Evolutionary conservation across 2,113 vertebrate species (phyloP).

Genomic region (Psilopsiagon aurifrons): DNA sequence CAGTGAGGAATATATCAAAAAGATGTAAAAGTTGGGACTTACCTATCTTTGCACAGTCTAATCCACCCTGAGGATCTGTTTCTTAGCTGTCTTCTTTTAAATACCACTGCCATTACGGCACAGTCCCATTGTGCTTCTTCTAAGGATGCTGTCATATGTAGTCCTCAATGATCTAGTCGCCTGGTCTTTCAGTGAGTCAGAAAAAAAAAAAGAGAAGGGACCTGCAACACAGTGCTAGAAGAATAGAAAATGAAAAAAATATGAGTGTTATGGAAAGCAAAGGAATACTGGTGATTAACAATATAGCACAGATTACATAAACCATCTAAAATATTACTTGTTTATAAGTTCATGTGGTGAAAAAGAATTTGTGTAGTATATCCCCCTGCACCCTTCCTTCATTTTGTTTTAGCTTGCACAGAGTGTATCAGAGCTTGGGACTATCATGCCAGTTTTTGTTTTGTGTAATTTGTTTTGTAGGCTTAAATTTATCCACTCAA

Average conservation of each 20-base stretch:
- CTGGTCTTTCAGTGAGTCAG: neutral
- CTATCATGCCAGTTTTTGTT: neutral
- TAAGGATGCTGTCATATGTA: rapidly evolving
- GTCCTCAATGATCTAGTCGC: neutral
- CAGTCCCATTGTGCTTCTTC: neutral
- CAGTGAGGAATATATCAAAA: neutral
- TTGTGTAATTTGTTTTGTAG: neutral
- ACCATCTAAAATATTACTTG: neutral
- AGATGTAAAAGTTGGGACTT: neutral
- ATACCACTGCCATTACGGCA: neutral
- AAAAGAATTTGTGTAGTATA: neutral
- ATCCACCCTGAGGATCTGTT: neutral
- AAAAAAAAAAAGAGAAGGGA: neutral
- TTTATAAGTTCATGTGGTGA: neutral
- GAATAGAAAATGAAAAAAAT: neutral
- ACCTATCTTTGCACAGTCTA: neutral
- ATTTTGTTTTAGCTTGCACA: neutral
- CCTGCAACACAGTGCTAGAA: neutral
- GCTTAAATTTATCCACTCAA: constrained; percentile 18
- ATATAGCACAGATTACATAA: neutral
- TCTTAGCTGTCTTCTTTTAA: neutral
- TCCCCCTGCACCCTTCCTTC: neutral
- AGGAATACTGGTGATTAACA: neutral
- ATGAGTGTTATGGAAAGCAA: neutral
- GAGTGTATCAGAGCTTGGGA: neutral